phyloP scores from a whole-genome alignment of 2,888 invertebrate genomes.

The Drosophila setosimentum region DNA sequence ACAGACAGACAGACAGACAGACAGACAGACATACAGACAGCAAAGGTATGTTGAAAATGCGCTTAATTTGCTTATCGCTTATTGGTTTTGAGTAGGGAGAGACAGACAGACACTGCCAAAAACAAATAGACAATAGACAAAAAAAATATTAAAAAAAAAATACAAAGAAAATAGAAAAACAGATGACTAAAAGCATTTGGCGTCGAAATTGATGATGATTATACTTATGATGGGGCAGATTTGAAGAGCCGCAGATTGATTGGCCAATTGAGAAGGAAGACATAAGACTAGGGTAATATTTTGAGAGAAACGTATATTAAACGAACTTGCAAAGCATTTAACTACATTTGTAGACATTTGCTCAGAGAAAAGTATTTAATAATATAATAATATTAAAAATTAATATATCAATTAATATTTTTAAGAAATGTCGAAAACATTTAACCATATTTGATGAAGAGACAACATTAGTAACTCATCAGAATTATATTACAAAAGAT shows the following conservation, averaged over 20 bases:
- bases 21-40: neutral
- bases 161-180: conserved; percentile 33
- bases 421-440: neutral
- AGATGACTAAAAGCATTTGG: conserved; percentile 80
- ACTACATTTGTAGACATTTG: neutral
- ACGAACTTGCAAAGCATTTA: neutral
- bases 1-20: neutral
- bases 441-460: neutral
- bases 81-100: conserved; percentile 12
- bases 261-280: conserved; percentile 20
- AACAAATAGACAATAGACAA: neutral
- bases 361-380: neutral
- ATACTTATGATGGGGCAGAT: conserved; percentile 36
- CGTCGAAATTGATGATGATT: conserved; percentile 44
- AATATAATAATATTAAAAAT: neutral
- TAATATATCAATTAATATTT: neutral
- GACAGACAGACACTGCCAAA: conserved; percentile 1
- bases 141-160: neutral
- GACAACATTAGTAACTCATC: neutral
- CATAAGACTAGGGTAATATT: neutral
- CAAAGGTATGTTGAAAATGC: conserved; percentile 58
- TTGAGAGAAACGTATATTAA: neutral
- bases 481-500: neutral
- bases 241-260: conserved; percentile 29
- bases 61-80: conserved; percentile 65